Evolutionary conservation across 2,888 invertebrate species (phyloP).

Genomic region (Melipona beecheii): DNA sequence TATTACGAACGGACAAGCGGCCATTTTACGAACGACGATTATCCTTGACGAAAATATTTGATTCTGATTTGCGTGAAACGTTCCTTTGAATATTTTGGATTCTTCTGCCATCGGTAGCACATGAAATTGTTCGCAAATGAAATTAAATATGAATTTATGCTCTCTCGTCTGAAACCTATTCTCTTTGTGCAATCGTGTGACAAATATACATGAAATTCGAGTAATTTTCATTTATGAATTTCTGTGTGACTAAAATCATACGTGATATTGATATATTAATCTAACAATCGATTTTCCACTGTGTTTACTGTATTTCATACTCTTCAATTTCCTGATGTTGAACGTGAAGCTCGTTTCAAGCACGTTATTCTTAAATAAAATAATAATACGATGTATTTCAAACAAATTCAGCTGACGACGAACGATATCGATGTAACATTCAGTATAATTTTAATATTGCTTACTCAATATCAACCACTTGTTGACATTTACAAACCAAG

Average conservation of each 20-base stretch:
- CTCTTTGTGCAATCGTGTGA: not conserved
- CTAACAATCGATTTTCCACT: not conserved
- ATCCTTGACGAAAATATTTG: too few relatives aligned
- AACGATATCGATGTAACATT: not conserved
- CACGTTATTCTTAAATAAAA: not conserved
- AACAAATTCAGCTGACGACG: not conserved
- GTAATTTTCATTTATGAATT: not conserved
- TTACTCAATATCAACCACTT: not conserved
- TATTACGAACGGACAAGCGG: too few relatives aligned
- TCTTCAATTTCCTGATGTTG: not conserved
- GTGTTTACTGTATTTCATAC: too few relatives aligned
- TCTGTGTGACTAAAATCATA: not conserved
- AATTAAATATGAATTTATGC: too few relatives aligned
- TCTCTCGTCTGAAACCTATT: not conserved
- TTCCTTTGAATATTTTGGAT: too few relatives aligned
- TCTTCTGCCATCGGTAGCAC: too few relatives aligned
- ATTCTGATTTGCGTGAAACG: too few relatives aligned
- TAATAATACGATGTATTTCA: not conserved
- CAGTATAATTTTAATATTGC: not conserved
- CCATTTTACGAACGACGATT: too few relatives aligned
- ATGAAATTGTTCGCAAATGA: too few relatives aligned
- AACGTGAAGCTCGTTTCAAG: not conserved
- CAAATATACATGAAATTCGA: not conserved
- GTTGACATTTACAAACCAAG: not conserved
- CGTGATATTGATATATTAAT: not conserved